A percentile compares a stretch with the other conserved stretches of the same genome.
Conservation (phyloP, 2,113 vertebrate genomes). For the Pseudolaguvia tuberculata region DNA sequence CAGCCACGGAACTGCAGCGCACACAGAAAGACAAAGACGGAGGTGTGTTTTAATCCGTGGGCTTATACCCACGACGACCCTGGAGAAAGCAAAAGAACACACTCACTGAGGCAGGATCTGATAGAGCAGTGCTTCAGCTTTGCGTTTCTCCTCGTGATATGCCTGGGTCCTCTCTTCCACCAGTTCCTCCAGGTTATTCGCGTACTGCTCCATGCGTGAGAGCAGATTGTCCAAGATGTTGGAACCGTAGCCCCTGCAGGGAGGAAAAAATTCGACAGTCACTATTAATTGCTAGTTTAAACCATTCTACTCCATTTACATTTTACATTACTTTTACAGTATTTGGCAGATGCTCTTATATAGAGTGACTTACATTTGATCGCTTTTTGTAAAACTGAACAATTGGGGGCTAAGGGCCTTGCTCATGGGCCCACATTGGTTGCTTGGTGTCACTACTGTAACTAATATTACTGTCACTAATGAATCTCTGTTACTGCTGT, state of each 20-base stretch:
- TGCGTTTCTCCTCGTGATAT: constrained; percentile 82
- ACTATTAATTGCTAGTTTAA: too few species aligned
- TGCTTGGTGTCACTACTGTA: background rate
- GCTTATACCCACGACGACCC: background rate
- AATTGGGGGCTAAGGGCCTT: too few species aligned
- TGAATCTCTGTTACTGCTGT: too few species aligned
- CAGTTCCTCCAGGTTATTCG: constrained; percentile 82
- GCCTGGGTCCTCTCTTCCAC: constrained; percentile 82
- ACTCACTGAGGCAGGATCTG: constrained; percentile 83
- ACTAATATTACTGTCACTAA: background rate
- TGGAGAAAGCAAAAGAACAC: background rate
- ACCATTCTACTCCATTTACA: too few species aligned
- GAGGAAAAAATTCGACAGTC: background rate
- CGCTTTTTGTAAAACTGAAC: too few species aligned
- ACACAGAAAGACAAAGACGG: constrained; percentile 21
- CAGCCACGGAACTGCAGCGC: constrained; percentile 78
- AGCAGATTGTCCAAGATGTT: constrained; percentile 83
- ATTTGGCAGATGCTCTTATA: too few species aligned
- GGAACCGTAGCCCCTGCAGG: constrained; percentile 74
- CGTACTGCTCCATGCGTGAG: constrained; percentile 81
- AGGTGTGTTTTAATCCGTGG: background rate
- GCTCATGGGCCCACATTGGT: too few species aligned
- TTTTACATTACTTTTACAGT: too few species aligned
- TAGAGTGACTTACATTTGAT: too few species aligned
- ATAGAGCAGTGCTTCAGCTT: constrained; percentile 78